Percentiles rank a stretch among this genome's conserved stretches.
Conservation (phyloP, 2,888 invertebrate genomes). For the Leptopilina myrica region DNA sequence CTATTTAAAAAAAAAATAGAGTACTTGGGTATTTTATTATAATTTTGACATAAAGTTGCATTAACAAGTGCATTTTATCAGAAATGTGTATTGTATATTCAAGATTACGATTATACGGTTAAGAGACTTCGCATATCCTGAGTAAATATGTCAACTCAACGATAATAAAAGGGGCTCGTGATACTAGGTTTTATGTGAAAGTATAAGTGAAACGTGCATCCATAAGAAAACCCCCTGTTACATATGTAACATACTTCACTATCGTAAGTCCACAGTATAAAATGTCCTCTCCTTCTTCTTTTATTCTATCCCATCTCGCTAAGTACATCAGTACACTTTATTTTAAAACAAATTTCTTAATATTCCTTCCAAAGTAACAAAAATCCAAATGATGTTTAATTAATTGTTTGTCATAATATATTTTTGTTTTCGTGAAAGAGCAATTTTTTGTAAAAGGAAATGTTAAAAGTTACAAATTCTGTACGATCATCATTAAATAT, state of each 20-base stretch:
- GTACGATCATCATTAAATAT: conserved; percentile 57
- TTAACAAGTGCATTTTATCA: not conserved
- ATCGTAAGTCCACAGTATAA: conserved; percentile 11
- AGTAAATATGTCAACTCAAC: conserved; percentile 19
- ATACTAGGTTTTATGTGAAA: conserved; percentile 54
- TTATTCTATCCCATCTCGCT: not conserved
- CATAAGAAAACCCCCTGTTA: conserved; percentile 56
- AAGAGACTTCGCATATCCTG: conserved; percentile 17
- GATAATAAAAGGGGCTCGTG: conserved; percentile 49
- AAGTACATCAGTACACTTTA: not conserved
- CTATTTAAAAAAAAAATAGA: no score
- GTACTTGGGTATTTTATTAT: not conserved
- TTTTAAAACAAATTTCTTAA: not conserved
- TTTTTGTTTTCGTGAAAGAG: no score
- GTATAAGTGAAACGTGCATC: conserved; percentile 64
- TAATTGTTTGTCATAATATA: no score
- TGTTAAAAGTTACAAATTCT: not conserved
- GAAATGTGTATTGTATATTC: conserved; percentile 15
- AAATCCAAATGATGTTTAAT: no score
- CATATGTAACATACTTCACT: conserved; percentile 58
- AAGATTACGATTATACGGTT: not conserved
- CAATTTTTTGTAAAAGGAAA: not conserved
- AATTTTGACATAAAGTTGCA: conserved; percentile 9
- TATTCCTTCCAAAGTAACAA: no score
- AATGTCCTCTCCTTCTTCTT: not conserved